A percentile compares a stretch with the other conserved stretches of the same genome.
These are phyloP conservation scores for Typhlichthys subterraneus DNA, from an alignment of 2,797 vertebrate genomes.

Conservation along the genomic window DNA sequence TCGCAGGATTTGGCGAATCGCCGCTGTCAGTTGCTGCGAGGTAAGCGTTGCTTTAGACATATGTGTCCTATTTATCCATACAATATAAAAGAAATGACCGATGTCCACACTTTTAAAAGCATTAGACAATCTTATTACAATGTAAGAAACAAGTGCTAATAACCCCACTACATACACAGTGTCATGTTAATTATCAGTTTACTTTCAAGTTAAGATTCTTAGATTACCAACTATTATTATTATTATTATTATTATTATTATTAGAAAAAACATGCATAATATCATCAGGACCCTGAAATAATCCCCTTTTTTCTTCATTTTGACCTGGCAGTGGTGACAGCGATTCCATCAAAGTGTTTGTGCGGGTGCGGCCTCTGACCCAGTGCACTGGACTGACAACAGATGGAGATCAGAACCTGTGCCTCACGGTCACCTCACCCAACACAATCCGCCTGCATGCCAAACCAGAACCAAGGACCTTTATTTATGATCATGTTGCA, in stretches of 20 bases:
- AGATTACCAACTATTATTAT: too few relatives aligned
- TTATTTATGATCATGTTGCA: constrained; percentile 93
- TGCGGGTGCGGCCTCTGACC: constrained; percentile 88
- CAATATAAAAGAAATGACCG: too few relatives aligned
- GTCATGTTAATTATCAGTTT: too few relatives aligned
- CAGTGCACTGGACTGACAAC: constrained; percentile 68
- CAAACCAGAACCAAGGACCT: constrained; percentile 91
- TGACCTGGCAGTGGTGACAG: constrained; percentile 78
- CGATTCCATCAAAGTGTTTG: constrained; percentile 92
- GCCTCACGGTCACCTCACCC: constrained; percentile 85
- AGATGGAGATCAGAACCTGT: constrained; percentile 84
- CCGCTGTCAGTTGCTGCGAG: constrained; percentile 38
- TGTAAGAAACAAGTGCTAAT: too few relatives aligned
- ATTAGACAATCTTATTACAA: too few relatives aligned
- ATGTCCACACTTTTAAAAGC: too few relatives aligned
- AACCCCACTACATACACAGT: too few relatives aligned
- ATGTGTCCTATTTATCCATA: not conserved
- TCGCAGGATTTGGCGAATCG: constrained; percentile 60
- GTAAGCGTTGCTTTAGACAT: constrained; percentile 34
- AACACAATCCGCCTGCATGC: constrained; percentile 88
- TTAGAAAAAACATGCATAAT: too few relatives aligned
- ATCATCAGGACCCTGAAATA: too few relatives aligned
- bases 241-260: too few relatives aligned
- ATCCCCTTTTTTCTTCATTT: not conserved
- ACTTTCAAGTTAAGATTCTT: too few relatives aligned